phyloP scores from a whole-genome alignment of 2,797 vertebrate genomes.

The Zenarchopterus dispar region DNA sequence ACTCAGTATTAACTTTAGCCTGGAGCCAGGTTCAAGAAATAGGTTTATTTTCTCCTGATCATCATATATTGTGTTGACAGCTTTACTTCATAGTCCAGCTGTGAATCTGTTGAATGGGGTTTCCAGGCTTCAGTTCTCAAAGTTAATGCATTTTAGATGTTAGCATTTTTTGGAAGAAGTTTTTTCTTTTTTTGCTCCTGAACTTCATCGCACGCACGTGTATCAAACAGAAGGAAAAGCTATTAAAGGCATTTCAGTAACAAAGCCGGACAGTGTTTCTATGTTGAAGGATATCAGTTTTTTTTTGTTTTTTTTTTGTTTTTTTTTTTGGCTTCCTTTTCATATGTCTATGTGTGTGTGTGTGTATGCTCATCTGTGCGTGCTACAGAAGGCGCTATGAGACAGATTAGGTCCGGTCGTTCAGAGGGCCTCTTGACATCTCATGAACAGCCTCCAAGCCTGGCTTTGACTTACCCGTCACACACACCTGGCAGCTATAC shows the following conservation, averaged over 20 bases:
- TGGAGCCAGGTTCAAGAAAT: too few relatives aligned
- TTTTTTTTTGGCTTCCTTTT: too few relatives aligned
- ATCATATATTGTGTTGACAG: too few relatives aligned
- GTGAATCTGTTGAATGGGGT: too few relatives aligned
- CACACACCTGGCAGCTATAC: conserved; percentile 66
- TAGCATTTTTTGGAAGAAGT: too few relatives aligned
- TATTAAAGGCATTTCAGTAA: neutral
- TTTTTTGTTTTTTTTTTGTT: conserved; percentile 21
- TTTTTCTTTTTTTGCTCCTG: too few relatives aligned
- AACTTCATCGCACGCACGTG: neutral
- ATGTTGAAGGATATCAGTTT: neutral
- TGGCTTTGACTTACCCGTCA: conserved; percentile 52
- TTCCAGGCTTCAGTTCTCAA: too few relatives aligned
- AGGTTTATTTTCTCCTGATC: too few relatives aligned
- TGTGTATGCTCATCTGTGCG: too few relatives aligned
- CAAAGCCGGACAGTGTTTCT: neutral
- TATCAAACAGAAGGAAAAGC: neutral
- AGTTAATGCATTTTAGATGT: too few relatives aligned
- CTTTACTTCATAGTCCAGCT: too few relatives aligned
- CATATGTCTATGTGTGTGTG: too few relatives aligned
- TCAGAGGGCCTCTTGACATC: conserved; percentile 76
- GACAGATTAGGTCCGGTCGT: conserved; percentile 71
- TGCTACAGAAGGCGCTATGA: conserved; percentile 82
- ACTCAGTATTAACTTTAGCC: neutral
- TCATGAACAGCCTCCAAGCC: conserved; percentile 75